Evolutionary conservation across 2,113 vertebrate species (phyloP).

Genomic region (Paratilapia polleni): DNA sequence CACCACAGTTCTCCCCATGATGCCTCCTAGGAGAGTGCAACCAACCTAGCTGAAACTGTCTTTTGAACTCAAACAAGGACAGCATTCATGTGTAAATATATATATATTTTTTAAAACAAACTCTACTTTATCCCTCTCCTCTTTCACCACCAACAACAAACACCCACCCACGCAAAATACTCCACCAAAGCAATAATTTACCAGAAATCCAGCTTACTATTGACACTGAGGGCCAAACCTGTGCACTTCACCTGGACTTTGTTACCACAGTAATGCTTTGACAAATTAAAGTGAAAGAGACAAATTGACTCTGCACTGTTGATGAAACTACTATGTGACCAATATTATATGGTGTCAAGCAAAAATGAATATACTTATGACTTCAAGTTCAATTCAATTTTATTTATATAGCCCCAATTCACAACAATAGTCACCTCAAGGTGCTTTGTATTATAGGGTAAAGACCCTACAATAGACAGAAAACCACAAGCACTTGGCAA

Average conservation of each 20-base stretch:
- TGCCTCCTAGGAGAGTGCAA: conserved; percentile 8
- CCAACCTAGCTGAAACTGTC: neutral
- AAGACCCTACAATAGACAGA: no score
- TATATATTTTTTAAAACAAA: neutral
- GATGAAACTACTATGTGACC: neutral
- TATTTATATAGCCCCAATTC: no score
- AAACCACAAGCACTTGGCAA: no score
- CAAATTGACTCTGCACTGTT: neutral
- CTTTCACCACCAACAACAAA: neutral
- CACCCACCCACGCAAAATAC: neutral
- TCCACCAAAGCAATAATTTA: neutral
- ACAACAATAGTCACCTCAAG: no score
- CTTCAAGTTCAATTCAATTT: no score
- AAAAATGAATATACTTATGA: conserved; percentile 84
- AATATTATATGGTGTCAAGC: conserved; percentile 79
- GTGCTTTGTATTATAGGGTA: no score
- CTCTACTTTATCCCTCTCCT: neutral
- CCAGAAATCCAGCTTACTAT: neutral
- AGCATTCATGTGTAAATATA: neutral
- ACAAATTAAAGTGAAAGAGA: neutral
- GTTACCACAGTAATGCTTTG: accelerated
- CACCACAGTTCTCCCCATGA: conserved; percentile 53
- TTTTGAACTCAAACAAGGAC: conserved; percentile 37
- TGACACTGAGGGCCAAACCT: neutral
- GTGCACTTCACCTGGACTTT: neutral